Evolutionary conservation across 2,888 invertebrate species (phyloP), one percentile per base, ranked within the genome.

Genomic region (Stenodema calcarata): DNA sequence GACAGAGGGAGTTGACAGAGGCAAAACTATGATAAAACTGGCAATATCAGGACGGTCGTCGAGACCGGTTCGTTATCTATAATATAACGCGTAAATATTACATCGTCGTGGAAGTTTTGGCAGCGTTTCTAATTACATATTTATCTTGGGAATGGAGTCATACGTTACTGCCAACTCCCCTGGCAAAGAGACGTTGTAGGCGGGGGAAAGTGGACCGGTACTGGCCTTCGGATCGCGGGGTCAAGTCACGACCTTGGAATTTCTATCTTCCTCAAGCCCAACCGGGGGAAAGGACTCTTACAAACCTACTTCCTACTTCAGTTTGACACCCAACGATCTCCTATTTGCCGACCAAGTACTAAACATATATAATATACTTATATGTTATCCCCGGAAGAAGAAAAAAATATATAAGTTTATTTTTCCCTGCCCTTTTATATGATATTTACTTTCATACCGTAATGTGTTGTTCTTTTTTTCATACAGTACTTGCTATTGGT

Each of bases 241-340:
- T 78, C 78, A 78, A 78, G 80, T 54, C 80, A 28, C 30, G 80
- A 54, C 80, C 80, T 80, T 80, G 80, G 30, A 54, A 80, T 80
- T 80, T 80, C 80, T 80, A 80, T 80, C 1, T 50, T 1, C 78
- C 23, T 16, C 30, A 35, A n/a, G 1, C 41, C 73, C 35, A 12
- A 18, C 16, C 28, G 28, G 23, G 3, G 73, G 35, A 14, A 16
- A 70, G 28, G 70, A 27, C 70, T 70, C 70, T 69, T 27, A 27
- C 35, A 14, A 76, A 78, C 78, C 78, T 42, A 44, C 78, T 78
- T 78, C 44, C 78, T 44, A 23, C 44, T 23, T 62, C 11, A 23
- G 23, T 62, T 62, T 23, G 62, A 62, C 23, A 23, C 23, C 62
- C 62, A 62, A 7, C 9, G 62, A 11, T 4, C 23, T 18, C 62